Percentiles rank a stretch among this genome's conserved stretches.
phyloP scores from a whole-genome alignment of 64 coral and sea anemone species.

The Acropora yongei region DNA sequence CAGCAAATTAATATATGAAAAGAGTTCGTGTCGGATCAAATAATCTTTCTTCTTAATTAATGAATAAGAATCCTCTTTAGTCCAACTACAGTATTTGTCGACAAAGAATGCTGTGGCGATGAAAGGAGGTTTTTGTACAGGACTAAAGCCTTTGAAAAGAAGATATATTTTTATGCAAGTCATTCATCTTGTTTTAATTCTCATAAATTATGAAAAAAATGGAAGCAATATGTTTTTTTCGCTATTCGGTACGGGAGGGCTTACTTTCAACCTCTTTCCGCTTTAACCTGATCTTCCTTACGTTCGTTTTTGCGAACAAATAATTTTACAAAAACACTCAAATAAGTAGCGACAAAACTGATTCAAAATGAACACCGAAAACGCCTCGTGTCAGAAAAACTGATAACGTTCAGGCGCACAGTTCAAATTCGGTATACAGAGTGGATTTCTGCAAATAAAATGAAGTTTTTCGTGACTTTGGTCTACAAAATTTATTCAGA shows the following conservation, averaged over 20 bases:
- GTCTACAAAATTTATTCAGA: not conserved
- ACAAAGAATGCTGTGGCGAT: not conserved
- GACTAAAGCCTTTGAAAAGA: not conserved
- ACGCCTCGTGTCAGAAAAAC: not conserved
- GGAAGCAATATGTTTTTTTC: too few species aligned
- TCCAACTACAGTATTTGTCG: not conserved
- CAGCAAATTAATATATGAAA: not conserved
- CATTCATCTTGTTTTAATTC: not conserved
- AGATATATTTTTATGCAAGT: not conserved
- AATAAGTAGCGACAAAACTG: too few species aligned
- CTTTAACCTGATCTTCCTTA: not conserved
- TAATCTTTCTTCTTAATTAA: slow-evolving; percentile 3
- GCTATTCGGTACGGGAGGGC: too few species aligned
- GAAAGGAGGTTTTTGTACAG: not conserved
- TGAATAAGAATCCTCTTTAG: not conserved
- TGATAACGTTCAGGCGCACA: not conserved
- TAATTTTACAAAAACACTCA: too few species aligned
- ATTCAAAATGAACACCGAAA: not conserved
- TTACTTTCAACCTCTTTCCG: not conserved
- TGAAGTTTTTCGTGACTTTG: not conserved
- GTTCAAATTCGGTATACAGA: too few species aligned
- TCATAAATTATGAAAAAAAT: not conserved
- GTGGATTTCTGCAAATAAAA: not conserved
- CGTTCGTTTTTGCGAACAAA: too few species aligned
- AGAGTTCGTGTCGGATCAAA: not conserved